Base-by-base conservation (phyloP, 64 coral and sea anemone species). In the Pocillopora damicornis region DNA sequence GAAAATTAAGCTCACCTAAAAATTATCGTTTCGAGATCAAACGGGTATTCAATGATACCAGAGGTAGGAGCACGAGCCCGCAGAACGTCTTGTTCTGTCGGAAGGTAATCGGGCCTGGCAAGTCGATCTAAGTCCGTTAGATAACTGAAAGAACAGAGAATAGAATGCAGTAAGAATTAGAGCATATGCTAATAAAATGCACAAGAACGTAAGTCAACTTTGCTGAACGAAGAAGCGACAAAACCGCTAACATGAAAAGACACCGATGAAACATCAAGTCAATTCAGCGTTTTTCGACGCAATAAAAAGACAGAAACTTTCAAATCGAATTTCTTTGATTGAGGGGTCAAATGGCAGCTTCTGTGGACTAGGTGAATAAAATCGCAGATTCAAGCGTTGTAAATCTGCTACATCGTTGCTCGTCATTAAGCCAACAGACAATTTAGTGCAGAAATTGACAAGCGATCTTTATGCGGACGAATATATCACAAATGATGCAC, bases 11-110 rank as follows among this genome's bases (percentile, higher is more conserved):
- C 92, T 92, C 89, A 92, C 95, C 95, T 88, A 94, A 98, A 98
- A 89, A 98, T 98, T 93, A 98, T 98, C 59, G 95, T 98, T 89
- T 98, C 95, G 79, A 98, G 83, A 61, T 98, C 95, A 75, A 98
- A 98, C 8, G 95, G 95, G 79, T 98, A 98, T 30, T 98, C 95
- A 22, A 98, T 98, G n/a, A 98, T 98, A 36, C 95, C 95, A 20
- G 95, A 98, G 15, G 95, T 98, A 2, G 95, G 95, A 25, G 95
- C 95, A 67, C 95, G 94, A 0, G 95, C 95, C 35, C 95, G 88
- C 15, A 98, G 84, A 22, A 98, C 92, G 68, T 98, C 95, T 91
- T 98, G 95, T 75, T 98, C 95, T 56, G 95, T 98, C 35, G 95
- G 95, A 35, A 98, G 89, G 60, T 98, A 98, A 36, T 98, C 92